Evolutionary conservation across 2,888 invertebrate species (phyloP), one percentile per base, ranked within the genome.

Genomic region (Chrysodeixis includens): DNA sequence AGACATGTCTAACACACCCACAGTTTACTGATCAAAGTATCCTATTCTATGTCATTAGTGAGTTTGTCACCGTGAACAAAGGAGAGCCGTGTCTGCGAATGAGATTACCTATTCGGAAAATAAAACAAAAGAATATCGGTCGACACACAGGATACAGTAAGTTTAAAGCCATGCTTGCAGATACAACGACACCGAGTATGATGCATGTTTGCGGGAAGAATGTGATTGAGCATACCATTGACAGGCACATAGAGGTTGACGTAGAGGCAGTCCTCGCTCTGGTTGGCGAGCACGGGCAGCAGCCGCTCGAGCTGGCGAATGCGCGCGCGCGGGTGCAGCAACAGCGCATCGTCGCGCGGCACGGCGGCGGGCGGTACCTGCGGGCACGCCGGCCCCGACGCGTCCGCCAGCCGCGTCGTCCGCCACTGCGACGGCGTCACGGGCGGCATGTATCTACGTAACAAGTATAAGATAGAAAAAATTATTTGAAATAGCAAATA

Each of bases 201-300:
- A 35, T 35, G 12, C 12, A 10, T 32, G 32, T 35, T 12, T 35
- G 14, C n/a, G 3, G n/a, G 7, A 40, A 40, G 26, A 35, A n/a
- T 22, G 51, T 4, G 7, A 16, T 14, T n/a, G 10, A 40, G 52
- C 83, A 86, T 51, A 93, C 93, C 93, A 78, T 86, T 96, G 84
- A 97, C 96, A 74, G 99, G 99, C 77, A 99, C 98, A 95, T 99
- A 99, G 82, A 99, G 96, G 95, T 99, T 99, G 90, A 99, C 97
- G 92, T 98, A 99, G 84, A 99, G 97, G 92, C 99, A 99, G 96
- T 99, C 99, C 95, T 99, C 99, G 92, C 98, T 98, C 95, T 99
- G 99, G 90, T 99, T 98, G 86, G 97, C 96, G 68, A 99, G 96
- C 79, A 98, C 95, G 18, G 98, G 98, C 83, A 97, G 93, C 81